Evolutionary conservation across 1,140 invertebrate genomes (phyloP), one percentile per base, ranked within the genome.

Genomic region (Aporrectodea caliginosa): DNA sequence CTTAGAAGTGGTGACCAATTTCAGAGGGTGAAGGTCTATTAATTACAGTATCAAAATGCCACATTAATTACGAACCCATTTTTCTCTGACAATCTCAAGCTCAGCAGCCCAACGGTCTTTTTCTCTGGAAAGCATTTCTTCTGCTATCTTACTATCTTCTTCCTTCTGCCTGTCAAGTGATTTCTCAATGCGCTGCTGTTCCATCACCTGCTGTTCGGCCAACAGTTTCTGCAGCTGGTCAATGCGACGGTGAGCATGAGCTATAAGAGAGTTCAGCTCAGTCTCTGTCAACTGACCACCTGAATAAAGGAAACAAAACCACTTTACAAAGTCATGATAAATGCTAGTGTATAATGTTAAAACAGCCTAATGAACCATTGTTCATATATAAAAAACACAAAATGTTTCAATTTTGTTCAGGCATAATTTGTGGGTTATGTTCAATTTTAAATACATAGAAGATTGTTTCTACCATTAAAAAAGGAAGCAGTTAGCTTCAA

Each of bases 171-270:
- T 80, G 14, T 84, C 82, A 32, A 89, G 74, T 12, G 87, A 84
- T 58, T 82, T 73, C 35, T 86, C 79, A 30, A 88, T 79, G 72
- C 84, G 82, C 58, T 85, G 81, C 14, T 86, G 80, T 79, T 88
- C 85, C 78, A 86, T 75, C 2, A 84, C 83, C 82, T 90, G 84
- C 73, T 89, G 88, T 78, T 90, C 87, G 22, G 88, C 87, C 1
- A 90, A 74, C 82, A 90, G 89, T 35, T 86, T 86, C 82, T 90
- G 88, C 16, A 90, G 84, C 79, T 91, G 89, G 74, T 90, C 89
- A 79, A 90, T 88, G 33, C 89, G 83, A 58, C 88, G 82, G 83
- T 91, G 90, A 32, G 90, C 90, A 83, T 90, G 90, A 31, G 89
- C 88, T 78, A 90, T 89, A 35, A 90, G 81, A 2, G 88, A 84